These are phyloP conservation scores for Synaphobranchus kaupii DNA, from an alignment of 2,797 vertebrate species.

Conservation along the genomic window DNA sequence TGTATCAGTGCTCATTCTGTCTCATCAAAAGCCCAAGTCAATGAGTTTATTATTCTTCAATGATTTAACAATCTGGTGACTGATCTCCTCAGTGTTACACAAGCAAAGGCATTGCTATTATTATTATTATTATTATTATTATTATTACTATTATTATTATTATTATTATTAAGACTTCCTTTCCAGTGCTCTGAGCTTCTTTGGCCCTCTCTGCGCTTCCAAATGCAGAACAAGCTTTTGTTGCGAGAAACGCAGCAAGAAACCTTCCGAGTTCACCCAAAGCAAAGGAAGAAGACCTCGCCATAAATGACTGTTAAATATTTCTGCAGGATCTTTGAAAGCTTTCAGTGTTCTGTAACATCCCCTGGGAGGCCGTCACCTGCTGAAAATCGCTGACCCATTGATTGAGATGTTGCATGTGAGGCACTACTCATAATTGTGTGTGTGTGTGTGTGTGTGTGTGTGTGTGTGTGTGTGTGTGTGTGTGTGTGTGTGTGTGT, in stretches of 20 bases:
- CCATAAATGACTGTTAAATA: conserved; percentile 49
- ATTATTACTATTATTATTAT: not conserved
- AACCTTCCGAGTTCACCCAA: conserved; percentile 32
- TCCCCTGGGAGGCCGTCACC: not conserved
- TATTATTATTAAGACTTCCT: not conserved
- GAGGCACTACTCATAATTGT: not conserved
- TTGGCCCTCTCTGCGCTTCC: conserved; percentile 35
- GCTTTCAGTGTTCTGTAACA: conserved; percentile 39
- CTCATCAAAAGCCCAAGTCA: not conserved
- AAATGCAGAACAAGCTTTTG: conserved; percentile 52
- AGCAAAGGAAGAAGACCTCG: conserved; percentile 49
- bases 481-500: no score
- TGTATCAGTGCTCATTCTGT: not conserved
- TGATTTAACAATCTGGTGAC: not conserved
- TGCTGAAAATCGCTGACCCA: no score
- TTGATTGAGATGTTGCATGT: not conserved
- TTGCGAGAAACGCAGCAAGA: conserved; percentile 32
- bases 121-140: not conserved
- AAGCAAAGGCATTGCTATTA: not conserved
- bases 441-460: not conserved
- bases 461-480: not conserved
- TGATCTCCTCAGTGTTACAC: not conserved
- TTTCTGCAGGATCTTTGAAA: conserved; percentile 44
- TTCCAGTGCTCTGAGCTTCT: conserved; percentile 30
- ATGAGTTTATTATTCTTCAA: not conserved